These are phyloP conservation scores for Trisateles emortualis DNA, from an alignment of 2,888 invertebrate species.

Conservation along the genomic window DNA sequence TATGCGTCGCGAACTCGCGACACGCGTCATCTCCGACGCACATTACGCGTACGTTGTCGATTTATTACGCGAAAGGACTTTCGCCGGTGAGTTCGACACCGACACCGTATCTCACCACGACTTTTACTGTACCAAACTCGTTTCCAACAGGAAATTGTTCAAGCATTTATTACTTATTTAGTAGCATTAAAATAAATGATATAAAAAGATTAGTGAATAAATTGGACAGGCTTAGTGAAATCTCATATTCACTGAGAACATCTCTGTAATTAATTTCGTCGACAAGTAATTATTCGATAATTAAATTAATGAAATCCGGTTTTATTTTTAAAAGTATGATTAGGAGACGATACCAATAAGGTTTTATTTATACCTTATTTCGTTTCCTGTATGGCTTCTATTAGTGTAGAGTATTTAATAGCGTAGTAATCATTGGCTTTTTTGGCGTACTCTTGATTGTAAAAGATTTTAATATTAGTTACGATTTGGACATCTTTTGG, in stretches of 20 bases:
- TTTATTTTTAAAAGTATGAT: conserved; percentile 41
- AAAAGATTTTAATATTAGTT: neutral
- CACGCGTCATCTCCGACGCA: conserved; percentile 23
- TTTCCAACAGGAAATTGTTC: conserved; percentile 49
- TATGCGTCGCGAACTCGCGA: conserved; percentile 25
- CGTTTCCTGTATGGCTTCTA: conserved; percentile 29
- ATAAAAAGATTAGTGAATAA: conserved; percentile 45
- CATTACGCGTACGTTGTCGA: conserved; percentile 31
- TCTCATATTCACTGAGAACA: conserved; percentile 48
- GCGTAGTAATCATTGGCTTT: neutral
- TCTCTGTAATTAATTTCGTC: conserved; percentile 47
- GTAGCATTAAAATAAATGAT: conserved; percentile 45
- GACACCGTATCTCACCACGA: conserved; percentile 18
- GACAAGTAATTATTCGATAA: conserved; percentile 48
- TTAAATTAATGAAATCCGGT: conserved; percentile 51
- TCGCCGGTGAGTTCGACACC: conserved; percentile 25
- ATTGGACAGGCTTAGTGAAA: conserved; percentile 45
- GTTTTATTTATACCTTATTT: conserved; percentile 23
- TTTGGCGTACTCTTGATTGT: neutral
- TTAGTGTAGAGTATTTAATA: conserved; percentile 2
- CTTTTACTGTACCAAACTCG: conserved; percentile 29
- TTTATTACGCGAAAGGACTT: conserved; percentile 44
- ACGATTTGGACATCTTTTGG: too few relatives aligned
- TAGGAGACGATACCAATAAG: conserved; percentile 30
- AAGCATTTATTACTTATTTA: conserved; percentile 47